Base-by-base conservation (phyloP, 2,113 vertebrate genomes). In the Paedocypris sp. region DNA sequence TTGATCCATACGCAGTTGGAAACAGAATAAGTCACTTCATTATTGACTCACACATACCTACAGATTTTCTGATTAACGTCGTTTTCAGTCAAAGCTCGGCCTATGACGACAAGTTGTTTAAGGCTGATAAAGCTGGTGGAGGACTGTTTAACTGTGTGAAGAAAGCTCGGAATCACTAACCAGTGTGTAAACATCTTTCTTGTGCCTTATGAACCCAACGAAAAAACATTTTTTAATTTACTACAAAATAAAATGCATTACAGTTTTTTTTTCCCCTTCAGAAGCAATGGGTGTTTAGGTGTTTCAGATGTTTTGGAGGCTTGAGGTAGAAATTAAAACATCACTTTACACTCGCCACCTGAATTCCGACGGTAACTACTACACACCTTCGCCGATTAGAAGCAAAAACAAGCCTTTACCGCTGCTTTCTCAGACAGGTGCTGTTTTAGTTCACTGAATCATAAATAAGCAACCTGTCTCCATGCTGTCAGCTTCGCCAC, bases 121-220 rank as follows among this genome's bases (percentile, higher is more conserved):
- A 45, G 42, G 29, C 33, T 28, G 73, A 72, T 72, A 67, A 67
- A 60, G 46, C 48, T 51, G 47, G 58, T 39, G 32, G 46, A 36
- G 54, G 39, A 20, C 51, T 41, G 57, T 72, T 68, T 72, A 75
- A 67, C 62, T 65, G 67, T 72, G 60, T 60, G 46, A 54, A 59
- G 26, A 32, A 67, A 12, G 57, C 56, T 32, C 54, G 70, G 41
- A 74, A 71, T 74, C 66, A 75, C 49, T 75, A 75, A 71, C 73
- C 56, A 70, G 45, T 64, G 33, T 57, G 66, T 71, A 73, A 68
- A 73, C 66, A 75, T 50, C 19, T 26, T 62, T 59, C 28, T 20
- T 45, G 73, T 72, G 66, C 38, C 57, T 52, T 64, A 69, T 72
- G 69, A 75, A 62, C 73, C 48, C 10, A 26, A 32, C 54, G 32